Evolutionary conservation across 2,113 vertebrate species (phyloP).

Genomic region (Hippocampus mohnikei): DNA sequence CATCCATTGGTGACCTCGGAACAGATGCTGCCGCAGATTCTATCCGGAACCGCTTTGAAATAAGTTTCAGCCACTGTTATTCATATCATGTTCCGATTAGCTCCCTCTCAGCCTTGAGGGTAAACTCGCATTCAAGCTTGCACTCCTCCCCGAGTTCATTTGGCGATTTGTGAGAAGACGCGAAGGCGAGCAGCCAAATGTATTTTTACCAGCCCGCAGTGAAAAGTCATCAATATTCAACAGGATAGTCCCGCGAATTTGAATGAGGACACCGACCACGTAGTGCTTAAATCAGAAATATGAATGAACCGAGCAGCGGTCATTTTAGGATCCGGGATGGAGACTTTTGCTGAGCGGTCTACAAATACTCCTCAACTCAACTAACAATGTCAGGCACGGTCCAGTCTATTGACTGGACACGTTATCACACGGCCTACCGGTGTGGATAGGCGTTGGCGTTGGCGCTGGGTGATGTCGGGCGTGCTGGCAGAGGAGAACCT

Average conservation of each 20-base stretch:
- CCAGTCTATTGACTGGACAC: background rate
- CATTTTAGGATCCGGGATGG: too few species aligned
- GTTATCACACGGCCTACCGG: constrained; percentile 65
- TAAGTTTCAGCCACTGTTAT: background rate
- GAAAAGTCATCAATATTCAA: background rate
- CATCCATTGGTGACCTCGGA: background rate
- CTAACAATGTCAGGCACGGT: too few species aligned
- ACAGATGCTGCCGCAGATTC: background rate
- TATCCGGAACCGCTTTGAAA: background rate
- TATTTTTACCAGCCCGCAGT: background rate
- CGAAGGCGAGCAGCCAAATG: background rate
- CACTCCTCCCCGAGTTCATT: background rate
- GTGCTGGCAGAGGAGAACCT: constrained; percentile 76
- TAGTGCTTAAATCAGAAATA: background rate
- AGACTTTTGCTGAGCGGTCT: too few species aligned
- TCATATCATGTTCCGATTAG: background rate
- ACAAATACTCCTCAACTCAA: too few species aligned
- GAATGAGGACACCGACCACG: background rate
- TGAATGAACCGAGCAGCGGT: background rate
- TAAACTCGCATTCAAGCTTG: background rate
- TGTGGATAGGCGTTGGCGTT: constrained; percentile 69
- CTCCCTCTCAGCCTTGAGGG: background rate
- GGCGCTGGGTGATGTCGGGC: constrained; percentile 79
- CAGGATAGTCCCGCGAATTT: background rate
- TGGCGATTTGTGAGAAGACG: background rate